Percentiles rank a stretch among this genome's conserved stretches.
Evolutionary conservation across 1,140 invertebrate genomes (phyloP).

Genomic region (Saccostrea cuccullata): DNA sequence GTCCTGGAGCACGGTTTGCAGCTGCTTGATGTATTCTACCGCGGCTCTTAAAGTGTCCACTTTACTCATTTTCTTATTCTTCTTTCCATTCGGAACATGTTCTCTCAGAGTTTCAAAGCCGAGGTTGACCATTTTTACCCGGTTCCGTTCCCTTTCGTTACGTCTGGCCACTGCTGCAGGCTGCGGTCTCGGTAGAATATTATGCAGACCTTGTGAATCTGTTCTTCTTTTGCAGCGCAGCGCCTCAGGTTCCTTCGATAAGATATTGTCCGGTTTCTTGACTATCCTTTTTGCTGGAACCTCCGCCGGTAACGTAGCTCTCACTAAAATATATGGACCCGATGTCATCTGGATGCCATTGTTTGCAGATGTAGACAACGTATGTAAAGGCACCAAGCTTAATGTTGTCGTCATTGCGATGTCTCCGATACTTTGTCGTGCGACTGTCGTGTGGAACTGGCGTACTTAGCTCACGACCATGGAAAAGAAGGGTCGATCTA

Average conservation of each 20-base stretch:
- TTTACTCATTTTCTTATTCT: constrained; percentile 84
- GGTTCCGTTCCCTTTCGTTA: constrained; percentile 94
- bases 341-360: constrained; percentile 57
- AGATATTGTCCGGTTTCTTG: constrained; percentile 61
- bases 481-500: constrained; percentile 12
- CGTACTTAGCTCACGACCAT: constrained; percentile 50
- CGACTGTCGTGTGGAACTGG: constrained; percentile 56
- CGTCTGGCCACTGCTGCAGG: constrained; percentile 92
- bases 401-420: constrained; percentile 62
- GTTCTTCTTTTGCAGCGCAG: constrained; percentile 73
- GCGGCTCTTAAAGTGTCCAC: constrained; percentile 95
- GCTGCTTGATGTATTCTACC: constrained; percentile 93
- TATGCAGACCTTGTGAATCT: constrained; percentile 70
- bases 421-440: constrained; percentile 45
- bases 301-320: constrained; percentile 64
- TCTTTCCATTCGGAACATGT: constrained; percentile 79
- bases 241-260: constrained; percentile 64
- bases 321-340: constrained; percentile 70
- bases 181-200: constrained; percentile 75
- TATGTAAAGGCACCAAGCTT: constrained; percentile 64
- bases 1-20: constrained; percentile 86
- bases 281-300: constrained; percentile 68
- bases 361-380: constrained; percentile 51
- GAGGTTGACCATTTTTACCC: constrained; percentile 95
- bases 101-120: constrained; percentile 76